Conservation (phyloP, 2,888 invertebrate species). For the Oasisia sp. region DNA sequence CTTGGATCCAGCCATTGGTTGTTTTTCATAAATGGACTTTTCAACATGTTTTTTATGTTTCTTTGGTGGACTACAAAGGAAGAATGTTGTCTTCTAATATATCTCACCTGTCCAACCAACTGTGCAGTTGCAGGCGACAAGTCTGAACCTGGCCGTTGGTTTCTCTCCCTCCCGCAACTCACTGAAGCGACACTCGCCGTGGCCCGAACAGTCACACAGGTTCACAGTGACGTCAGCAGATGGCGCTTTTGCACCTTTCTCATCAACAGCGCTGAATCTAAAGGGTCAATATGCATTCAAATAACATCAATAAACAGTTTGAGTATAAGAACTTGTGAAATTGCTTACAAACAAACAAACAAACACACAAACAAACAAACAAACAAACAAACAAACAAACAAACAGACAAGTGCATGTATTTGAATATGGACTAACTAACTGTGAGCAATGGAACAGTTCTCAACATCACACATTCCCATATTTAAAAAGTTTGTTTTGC, state of each 20-base stretch:
- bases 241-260: background rate
- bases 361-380: background rate
- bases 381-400: background rate
- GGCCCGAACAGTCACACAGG: background rate
- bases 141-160: conserved; percentile 4
- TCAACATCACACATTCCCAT: background rate
- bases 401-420: background rate
- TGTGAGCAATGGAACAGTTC: background rate
- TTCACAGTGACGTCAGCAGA: background rate
- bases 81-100: background rate
- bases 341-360: background rate
- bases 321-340: background rate
- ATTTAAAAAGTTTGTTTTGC: background rate
- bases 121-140: conserved; percentile 13
- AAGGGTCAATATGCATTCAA: background rate
- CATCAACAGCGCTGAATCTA: background rate
- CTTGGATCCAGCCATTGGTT: too few species aligned
- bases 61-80: background rate
- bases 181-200: background rate
- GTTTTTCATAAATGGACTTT: too few species aligned
- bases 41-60: background rate
- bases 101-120: conserved; percentile 7
- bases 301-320: background rate
- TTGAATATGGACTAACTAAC: background rate
- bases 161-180: conserved; percentile 13